phyloP scores from a whole-genome alignment of 2,113 vertebrate species.

The Nibea coibor region DNA sequence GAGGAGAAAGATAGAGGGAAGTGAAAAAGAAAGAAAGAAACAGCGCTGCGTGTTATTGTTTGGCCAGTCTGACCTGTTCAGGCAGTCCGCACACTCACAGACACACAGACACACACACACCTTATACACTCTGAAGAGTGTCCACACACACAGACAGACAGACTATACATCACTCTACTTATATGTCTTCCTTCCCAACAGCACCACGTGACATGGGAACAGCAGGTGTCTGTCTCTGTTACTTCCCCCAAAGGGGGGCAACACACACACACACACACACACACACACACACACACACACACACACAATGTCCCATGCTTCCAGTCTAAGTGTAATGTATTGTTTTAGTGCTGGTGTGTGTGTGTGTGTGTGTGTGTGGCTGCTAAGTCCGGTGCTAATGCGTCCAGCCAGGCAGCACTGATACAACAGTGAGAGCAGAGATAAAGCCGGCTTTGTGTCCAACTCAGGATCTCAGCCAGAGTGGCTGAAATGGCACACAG shows the following conservation, averaged over 20 bases:
- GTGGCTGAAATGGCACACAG: slow-evolving; percentile 70
- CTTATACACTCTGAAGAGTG: background rate
- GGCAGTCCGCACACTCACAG: background rate
- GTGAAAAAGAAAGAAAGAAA: slow-evolving; percentile 23
- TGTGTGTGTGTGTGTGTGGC: slow-evolving; percentile 37
- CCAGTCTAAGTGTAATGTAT: slow-evolving; percentile 48
- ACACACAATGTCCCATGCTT: slow-evolving; percentile 40
- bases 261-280: slow-evolving; percentile 11
- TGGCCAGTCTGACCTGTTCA: slow-evolving; percentile 2
- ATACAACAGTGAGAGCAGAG: slow-evolving; percentile 69
- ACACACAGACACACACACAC: slow-evolving; percentile 1
- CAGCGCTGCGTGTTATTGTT: background rate
- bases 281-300: slow-evolving; percentile 11
- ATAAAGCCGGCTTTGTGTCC: slow-evolving; percentile 79
- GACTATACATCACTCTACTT: slow-evolving; percentile 8
- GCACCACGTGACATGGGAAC: slow-evolving; percentile 41
- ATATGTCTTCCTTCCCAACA: slow-evolving; percentile 14
- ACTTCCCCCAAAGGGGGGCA: slow-evolving; percentile 36
- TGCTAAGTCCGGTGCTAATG: slow-evolving; percentile 65
- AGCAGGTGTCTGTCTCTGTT: slow-evolving; percentile 42
- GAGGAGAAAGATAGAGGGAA: background rate
- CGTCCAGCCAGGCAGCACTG: slow-evolving; percentile 74
- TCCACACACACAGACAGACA: background rate
- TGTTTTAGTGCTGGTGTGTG: slow-evolving; percentile 39
- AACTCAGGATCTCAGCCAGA: slow-evolving; percentile 66